These are phyloP conservation scores for Prionchulus punctatus DNA, from an alignment of 2,888 invertebrate genomes.

Conservation along the genomic window DNA sequence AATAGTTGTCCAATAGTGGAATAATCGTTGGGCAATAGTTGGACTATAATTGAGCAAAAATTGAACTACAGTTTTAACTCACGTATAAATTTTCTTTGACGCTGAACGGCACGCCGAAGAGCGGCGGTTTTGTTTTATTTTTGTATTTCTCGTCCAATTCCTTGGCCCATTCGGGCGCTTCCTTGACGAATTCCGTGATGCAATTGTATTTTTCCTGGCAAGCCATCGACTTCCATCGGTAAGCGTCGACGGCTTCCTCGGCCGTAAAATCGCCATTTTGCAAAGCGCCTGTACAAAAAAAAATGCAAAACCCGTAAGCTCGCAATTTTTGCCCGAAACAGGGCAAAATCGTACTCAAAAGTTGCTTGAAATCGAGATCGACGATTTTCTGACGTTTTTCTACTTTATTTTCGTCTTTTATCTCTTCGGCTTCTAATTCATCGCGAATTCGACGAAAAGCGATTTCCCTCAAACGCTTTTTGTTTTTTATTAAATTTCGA, in stretches of 20 bases:
- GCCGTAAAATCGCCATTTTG: constrained; percentile 7
- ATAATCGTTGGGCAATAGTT: no score
- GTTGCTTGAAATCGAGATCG: background rate
- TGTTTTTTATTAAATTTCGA: constrained; percentile 1
- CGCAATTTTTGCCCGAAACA: background rate
- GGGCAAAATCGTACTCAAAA: background rate
- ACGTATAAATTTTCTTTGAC: constrained; percentile 31
- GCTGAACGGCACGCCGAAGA: constrained; percentile 31
- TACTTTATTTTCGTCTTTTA: background rate
- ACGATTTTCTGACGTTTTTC: background rate
- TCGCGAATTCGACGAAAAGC: background rate
- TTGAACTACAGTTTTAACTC: no score
- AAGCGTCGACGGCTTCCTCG: constrained; percentile 8
- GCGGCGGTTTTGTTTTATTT: constrained; percentile 19
- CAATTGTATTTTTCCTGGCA: constrained; percentile 23
- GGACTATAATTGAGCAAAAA: no score
- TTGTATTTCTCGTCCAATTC: constrained; percentile 5
- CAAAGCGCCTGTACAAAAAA: constrained; percentile 1
- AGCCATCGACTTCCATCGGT: constrained; percentile 17
- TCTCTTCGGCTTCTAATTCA: background rate
- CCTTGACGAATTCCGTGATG: constrained; percentile 24
- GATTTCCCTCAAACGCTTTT: background rate
- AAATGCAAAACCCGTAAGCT: background rate
- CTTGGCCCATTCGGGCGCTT: constrained; percentile 15
- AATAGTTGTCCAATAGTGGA: no score